phyloP scores from a whole-genome alignment of 2,113 vertebrate genomes.

The Aphyosemion australe region DNA sequence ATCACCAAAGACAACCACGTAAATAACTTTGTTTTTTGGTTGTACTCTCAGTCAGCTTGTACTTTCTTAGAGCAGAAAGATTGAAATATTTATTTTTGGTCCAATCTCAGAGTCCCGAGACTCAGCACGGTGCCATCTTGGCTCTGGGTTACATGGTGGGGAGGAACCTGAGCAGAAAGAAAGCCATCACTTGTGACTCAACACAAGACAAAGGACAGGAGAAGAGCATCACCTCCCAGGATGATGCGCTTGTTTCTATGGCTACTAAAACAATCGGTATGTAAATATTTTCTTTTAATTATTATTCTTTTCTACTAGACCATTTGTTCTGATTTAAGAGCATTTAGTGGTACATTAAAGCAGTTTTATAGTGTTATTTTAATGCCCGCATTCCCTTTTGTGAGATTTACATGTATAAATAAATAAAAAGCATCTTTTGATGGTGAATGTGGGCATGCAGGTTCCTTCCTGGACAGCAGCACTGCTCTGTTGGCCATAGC shows the following conservation, averaged over 20 bases:
- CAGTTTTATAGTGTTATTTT: too few species aligned
- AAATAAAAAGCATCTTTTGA: neutral
- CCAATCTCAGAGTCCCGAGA: slow-evolving; percentile 87
- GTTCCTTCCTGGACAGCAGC: slow-evolving; percentile 89
- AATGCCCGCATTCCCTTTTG: too few species aligned
- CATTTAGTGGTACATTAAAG: too few species aligned
- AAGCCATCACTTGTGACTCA: slow-evolving; percentile 60
- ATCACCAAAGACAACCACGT: slow-evolving; percentile 93
- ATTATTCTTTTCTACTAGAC: neutral
- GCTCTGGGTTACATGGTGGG: slow-evolving; percentile 95
- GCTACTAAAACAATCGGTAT: slow-evolving; percentile 91
- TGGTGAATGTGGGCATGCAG: slow-evolving; percentile 60
- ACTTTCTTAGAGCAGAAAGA: neutral
- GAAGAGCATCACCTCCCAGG: slow-evolving; percentile 72
- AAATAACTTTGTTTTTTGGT: slow-evolving; percentile 33
- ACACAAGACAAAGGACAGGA: slow-evolving; percentile 65
- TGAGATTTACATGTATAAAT: neutral
- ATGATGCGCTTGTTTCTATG: slow-evolving; percentile 86
- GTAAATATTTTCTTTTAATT: neutral
- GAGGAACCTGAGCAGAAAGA: slow-evolving; percentile 88
- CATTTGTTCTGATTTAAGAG: too few species aligned
- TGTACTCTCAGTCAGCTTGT: too few species aligned
- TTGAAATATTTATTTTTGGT: slow-evolving; percentile 6
- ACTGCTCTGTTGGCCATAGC: slow-evolving; percentile 87
- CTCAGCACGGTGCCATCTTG: slow-evolving; percentile 94